A percentile compares a stretch with the other conserved stretches of the same genome.
Conservation (phyloP, 2,888 invertebrate genomes). For the Phymatocera aterrima region DNA sequence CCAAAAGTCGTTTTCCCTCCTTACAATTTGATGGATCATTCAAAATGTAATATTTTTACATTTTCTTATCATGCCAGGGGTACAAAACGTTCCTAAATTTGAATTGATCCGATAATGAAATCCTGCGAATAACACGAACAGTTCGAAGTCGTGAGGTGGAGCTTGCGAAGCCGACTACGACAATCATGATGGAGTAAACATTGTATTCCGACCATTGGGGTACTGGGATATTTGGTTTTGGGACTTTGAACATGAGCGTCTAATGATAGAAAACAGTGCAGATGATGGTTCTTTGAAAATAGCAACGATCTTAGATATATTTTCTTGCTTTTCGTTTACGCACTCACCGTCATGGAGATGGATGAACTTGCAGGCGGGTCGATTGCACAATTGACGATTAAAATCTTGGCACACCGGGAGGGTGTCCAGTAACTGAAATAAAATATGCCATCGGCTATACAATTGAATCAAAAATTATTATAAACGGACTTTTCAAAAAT, state of each 20-base stretch:
- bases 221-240: neutral
- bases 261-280: neutral
- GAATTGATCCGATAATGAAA: neutral
- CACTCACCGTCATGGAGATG: conserved; percentile 96
- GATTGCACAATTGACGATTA: conserved; percentile 97
- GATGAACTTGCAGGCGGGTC: conserved; percentile 98
- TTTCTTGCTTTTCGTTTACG: neutral
- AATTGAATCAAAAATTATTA: conserved; percentile 51
- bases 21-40: neutral
- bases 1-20: neutral
- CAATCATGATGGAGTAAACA: neutral
- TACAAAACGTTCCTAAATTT: neutral
- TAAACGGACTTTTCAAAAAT: no score
- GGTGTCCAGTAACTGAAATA: conserved; percentile 99
- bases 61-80: neutral
- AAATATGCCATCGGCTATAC: conserved; percentile 69
- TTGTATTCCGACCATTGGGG: neutral
- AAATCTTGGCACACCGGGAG: conserved; percentile 99
- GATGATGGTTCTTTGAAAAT: neutral
- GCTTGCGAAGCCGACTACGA: neutral
- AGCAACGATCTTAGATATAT: neutral
- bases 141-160: conserved; percentile 3
- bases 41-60: neutral
- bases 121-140: neutral
- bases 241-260: neutral